Evolutionary conservation across 2,888 invertebrate species (phyloP), one percentile per base, ranked within the genome.

Genomic region (Pandemis heparana): DNA sequence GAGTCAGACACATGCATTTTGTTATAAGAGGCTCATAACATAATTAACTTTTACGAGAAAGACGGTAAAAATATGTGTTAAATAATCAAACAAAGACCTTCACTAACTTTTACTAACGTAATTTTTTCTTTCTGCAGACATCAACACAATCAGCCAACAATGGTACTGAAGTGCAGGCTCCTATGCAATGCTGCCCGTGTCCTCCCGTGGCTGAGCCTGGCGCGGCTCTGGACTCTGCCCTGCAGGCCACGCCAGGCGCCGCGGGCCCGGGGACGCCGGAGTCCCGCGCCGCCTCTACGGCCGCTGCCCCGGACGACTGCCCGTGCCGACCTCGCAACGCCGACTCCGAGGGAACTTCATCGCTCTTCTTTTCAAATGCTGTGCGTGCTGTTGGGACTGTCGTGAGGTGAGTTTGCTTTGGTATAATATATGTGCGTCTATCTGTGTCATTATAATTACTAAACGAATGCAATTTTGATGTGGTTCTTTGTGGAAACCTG

Each of bases 161-260:
- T n/a, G 79, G 80, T 5, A 70, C 62, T 9, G 80, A 79, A 56
- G 12, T 12, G 16, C 80, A 76, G 71, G 71, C 59, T 46, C 79
- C 83, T 16, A 43, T 23, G 41, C 5, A 90, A 59, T 92, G 92
- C 77, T 93, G 92, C 46, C 92, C 92, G 0, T 93, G 93, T 70
- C 85, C 87, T 12, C 67, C 72, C 56, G 53, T 10, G n/a, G 16
- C 8, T 32, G 46, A 63, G 39, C 43, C 46, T 63, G 43, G 68
- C 59, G 1, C 12, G 12, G 64, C 41, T 68, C 67, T 16, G 64
- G 48, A 69, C 68, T 14, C 77, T 74, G 18, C 18, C 60, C 73
- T 48, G 8, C 51, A 41, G 12, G 64, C 71, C n/a, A 39, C 63
- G 7, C 10, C 48, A 12, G 51, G 51, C 8, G 41, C 38, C 16